phyloP scores from a whole-genome alignment of 1,140 invertebrate genomes.

The Pemphigus obesinymphae region DNA sequence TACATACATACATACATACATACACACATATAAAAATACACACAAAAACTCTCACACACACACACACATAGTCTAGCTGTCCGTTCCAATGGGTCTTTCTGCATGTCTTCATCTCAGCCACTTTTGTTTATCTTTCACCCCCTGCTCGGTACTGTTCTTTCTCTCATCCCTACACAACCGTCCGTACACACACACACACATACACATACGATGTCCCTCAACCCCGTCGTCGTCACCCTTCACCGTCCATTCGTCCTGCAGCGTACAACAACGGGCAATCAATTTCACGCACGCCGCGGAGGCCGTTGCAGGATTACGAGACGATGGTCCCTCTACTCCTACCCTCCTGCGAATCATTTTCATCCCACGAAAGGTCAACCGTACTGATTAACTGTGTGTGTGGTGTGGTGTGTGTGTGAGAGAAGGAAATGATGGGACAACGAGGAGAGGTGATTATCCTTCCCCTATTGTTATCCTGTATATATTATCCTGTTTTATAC shows the following conservation, averaged over 20 bases:
- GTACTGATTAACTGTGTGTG: constrained; percentile 24
- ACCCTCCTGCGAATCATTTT: no score
- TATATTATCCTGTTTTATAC: not conserved
- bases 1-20: not conserved
- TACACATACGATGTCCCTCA: no score
- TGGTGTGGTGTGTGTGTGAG: not conserved
- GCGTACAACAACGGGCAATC: not conserved
- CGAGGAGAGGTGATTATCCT: not conserved
- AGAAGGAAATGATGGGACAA: not conserved
- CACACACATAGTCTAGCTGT: not conserved
- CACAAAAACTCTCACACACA: not conserved
- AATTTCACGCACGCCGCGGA: constrained; percentile 27
- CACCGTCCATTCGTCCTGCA: not conserved
- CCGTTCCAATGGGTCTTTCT: constrained; percentile 18
- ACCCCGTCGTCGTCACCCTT: not conserved
- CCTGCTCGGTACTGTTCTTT: not conserved
- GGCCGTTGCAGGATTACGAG: not conserved
- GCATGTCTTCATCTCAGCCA: constrained; percentile 25
- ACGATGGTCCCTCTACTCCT: no score
- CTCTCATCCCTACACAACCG: not conserved
- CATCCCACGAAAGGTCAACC: constrained; percentile 3
- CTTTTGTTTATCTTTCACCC: constrained; percentile 31
- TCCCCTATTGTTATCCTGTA: not conserved
- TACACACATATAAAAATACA: not conserved
- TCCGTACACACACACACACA: not conserved